Conservation (phyloP, 1,140 invertebrate genomes). For the Drosophila sulfurigaster region DNA sequence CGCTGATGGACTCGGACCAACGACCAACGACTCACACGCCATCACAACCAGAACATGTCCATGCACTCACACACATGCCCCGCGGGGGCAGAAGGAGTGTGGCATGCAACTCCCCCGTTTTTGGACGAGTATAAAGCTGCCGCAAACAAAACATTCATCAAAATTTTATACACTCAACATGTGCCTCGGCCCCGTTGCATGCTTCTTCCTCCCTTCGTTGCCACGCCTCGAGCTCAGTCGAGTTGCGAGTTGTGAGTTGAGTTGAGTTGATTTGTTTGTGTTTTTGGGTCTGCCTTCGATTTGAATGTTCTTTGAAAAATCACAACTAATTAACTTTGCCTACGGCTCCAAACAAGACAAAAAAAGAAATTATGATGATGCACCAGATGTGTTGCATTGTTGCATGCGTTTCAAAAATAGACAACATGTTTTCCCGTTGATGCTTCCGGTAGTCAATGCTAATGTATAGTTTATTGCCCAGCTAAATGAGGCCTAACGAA, state of each 20-base stretch:
- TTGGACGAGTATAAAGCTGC: constrained; percentile 24
- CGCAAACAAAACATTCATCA: constrained; percentile 82
- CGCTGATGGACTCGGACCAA: constrained; percentile 29
- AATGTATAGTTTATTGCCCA: constrained; percentile 48
- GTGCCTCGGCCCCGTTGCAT: constrained; percentile 61
- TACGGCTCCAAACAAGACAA: constrained; percentile 32
- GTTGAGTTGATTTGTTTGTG: constrained; percentile 61
- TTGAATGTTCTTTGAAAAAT: constrained; percentile 83
- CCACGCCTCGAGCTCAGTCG: constrained; percentile 33
- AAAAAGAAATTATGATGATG: constrained; percentile 37
- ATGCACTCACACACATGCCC: constrained; percentile 21
- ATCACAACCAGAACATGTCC: constrained; percentile 38
- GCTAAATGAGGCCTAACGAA: constrained; percentile 27
- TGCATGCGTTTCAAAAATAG: constrained; percentile 49
- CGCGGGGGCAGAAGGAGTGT: background rate
- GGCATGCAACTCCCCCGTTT: constrained; percentile 63
- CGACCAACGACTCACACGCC: constrained; percentile 36
- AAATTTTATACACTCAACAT: constrained; percentile 83
- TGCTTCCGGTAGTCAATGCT: constrained; percentile 42
- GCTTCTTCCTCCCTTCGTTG: background rate
- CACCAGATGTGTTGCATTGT: constrained; percentile 35
- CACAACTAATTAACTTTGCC: constrained; percentile 82
- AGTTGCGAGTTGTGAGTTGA: background rate
- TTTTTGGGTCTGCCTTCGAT: constrained; percentile 59
- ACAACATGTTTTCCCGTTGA: constrained; percentile 29